Evolutionary conservation across 2,797 vertebrate genomes (phyloP), one percentile per base, ranked within the genome.

Genomic region (Psittacula echo): DNA sequence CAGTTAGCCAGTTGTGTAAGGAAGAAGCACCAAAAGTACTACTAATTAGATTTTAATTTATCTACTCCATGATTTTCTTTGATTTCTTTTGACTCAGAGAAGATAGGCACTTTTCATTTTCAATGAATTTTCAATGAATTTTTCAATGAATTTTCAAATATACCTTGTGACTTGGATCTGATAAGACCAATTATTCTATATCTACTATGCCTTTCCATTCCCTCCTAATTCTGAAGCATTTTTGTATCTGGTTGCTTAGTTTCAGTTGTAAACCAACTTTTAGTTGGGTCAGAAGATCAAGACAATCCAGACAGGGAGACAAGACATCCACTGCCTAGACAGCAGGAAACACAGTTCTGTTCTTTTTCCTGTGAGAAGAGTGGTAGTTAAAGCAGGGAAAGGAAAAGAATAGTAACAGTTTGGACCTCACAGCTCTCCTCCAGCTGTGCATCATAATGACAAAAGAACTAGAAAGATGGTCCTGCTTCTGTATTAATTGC

Each of bases 401-500:
- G 19, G 11, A 77, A 50, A 72, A 56, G 14, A 54, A 27, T 11
- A 32, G 16, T 19, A 53, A 34, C 17, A 14, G 18, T 34, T 56
- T 66, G 64, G 29, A 45, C 41, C 24, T 86, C 53, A 50, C 39
- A 58, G 30, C 6, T 37, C 10, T 50, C 50, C 48, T 65, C 16
- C 16, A 27, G n/a, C 72, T 88, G 51, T 10, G 1, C 10, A 37
- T 13, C 1, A 0, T 22, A 50, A 39, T 5, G 51, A 19, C 22
- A 51, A 26, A 54, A 66, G 39, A 48, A 39, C 14, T 50, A 39
- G 32, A 81, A 78, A 81, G 10, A 11, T 50, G 14, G 4, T 86
- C 32, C 45, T 76, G 42, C 16, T 62, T 64, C 50, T 42, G 14
- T 29, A 1, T 34, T 53, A 48, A 47, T 30, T 34, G 26, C 50